A percentile compares a stretch with the other conserved stretches of the same genome.
phyloP scores from a whole-genome alignment of 2,797 vertebrate species.

The Tiaroga cobitis region DNA sequence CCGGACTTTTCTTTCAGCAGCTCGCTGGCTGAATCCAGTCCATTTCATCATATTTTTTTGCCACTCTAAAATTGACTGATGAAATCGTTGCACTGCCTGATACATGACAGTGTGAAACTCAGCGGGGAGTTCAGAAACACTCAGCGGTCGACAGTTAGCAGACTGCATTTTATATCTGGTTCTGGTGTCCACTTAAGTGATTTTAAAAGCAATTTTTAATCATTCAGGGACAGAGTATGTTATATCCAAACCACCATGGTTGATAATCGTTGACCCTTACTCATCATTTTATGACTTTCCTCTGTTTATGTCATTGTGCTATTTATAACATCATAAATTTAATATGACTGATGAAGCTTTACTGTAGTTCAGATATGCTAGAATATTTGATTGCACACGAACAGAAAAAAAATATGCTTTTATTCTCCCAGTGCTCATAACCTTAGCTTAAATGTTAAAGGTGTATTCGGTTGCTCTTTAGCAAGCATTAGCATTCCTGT shows the following conservation, averaged over 20 bases:
- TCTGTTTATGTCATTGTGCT: not conserved
- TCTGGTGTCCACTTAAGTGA: not conserved
- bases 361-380: not conserved
- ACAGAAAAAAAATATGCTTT: not conserved
- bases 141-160: not conserved
- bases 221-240: not conserved
- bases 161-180: not conserved
- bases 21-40: not conserved
- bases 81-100: not conserved
- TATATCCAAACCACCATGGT: not conserved
- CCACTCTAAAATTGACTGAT: not conserved
- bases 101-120: not conserved
- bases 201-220: conserved; percentile 10
- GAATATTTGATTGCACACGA: not conserved
- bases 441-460: not conserved
- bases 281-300: not conserved
- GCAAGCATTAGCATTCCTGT: not conserved
- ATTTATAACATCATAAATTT: not conserved
- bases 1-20: not conserved
- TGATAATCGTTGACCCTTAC: conserved; percentile 20
- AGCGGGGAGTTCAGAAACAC: not conserved
- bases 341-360: not conserved
- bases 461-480: not conserved
- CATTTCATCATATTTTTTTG: not conserved
- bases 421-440: not conserved